phyloP scores from a whole-genome alignment of 1,140 invertebrate species.

The Antheraea pernyi region DNA sequence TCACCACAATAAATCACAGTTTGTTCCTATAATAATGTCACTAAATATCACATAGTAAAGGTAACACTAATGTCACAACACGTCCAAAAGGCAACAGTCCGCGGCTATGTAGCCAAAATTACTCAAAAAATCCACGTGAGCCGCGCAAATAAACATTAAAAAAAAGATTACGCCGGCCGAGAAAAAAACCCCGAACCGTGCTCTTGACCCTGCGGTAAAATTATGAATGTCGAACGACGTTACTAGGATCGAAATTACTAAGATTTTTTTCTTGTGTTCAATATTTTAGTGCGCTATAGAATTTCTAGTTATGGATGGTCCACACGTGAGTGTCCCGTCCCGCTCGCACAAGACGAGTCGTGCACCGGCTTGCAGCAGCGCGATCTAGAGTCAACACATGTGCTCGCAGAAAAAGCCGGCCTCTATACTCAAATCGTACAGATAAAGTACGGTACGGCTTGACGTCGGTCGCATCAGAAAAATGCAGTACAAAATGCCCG shows the following conservation, averaged over 20 bases:
- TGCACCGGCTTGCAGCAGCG: slow-evolving; percentile 59
- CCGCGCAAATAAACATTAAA: slow-evolving; percentile 72
- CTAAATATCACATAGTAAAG: slow-evolving; percentile 75
- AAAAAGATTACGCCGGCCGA: slow-evolving; percentile 50
- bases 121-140: slow-evolving; percentile 72
- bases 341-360: slow-evolving; percentile 58
- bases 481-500: slow-evolving; percentile 71
- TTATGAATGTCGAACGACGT: slow-evolving; percentile 73
- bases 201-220: slow-evolving; percentile 72
- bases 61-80: slow-evolving; percentile 78
- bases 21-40: slow-evolving; percentile 75
- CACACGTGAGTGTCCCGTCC: slow-evolving; percentile 66
- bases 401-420: slow-evolving; percentile 59
- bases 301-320: slow-evolving; percentile 59
- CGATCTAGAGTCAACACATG: slow-evolving; percentile 51
- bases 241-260: slow-evolving; percentile 75
- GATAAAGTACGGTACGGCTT: slow-evolving; percentile 28
- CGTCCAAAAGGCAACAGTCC: slow-evolving; percentile 73
- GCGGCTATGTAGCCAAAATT: slow-evolving; percentile 63
- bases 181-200: slow-evolving; percentile 63
- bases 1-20: slow-evolving; percentile 78
- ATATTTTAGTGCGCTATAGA: slow-evolving; percentile 75
- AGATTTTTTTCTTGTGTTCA: slow-evolving; percentile 66
- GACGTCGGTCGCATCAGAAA: slow-evolving; percentile 44
- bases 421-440: slow-evolving; percentile 30